These are phyloP conservation scores for Zenarchopterus dispar DNA, from an alignment of 2,797 vertebrate species.

Conservation along the genomic window DNA sequence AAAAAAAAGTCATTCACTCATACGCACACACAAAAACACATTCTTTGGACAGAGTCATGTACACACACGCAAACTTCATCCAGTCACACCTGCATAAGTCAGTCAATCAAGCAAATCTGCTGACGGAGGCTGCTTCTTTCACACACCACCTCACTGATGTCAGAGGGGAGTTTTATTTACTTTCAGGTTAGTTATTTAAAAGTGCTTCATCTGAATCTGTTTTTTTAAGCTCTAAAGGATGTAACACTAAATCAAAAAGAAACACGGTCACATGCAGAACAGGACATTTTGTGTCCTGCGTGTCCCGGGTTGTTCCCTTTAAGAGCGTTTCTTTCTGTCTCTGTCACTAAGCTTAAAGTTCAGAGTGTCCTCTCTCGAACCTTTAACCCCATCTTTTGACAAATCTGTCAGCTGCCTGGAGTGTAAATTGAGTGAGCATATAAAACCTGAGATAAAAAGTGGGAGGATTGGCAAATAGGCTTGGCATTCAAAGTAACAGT, in stretches of 20 bases:
- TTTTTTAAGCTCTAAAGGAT: slow-evolving; percentile 10
- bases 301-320: slow-evolving; percentile 33
- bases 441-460: slow-evolving; percentile 2
- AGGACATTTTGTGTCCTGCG: slow-evolving; percentile 16
- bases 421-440: slow-evolving; percentile 2
- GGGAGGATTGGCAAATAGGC: slow-evolving; percentile 10
- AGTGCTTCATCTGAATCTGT: slow-evolving; percentile 18
- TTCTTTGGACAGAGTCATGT: slow-evolving; percentile 56
- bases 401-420: slow-evolving; percentile 12
- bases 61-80: slow-evolving; percentile 60
- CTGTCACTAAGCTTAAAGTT: slow-evolving; percentile 40
- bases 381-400: slow-evolving; percentile 29
- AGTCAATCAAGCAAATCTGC: slow-evolving; percentile 69
- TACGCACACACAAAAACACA: slow-evolving; percentile 34
- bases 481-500: too few relatives aligned
- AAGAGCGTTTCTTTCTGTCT: slow-evolving; percentile 9
- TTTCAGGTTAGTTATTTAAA: slow-evolving; percentile 28
- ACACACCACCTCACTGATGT: slow-evolving; percentile 27
- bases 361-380: slow-evolving; percentile 36
- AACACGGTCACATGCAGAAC: slow-evolving; percentile 9
- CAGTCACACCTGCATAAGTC: slow-evolving; percentile 68
- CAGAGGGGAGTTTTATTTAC: slow-evolving; percentile 36
- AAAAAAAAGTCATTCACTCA: slow-evolving; percentile 8
- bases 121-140: slow-evolving; percentile 52
- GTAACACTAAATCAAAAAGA: slow-evolving; percentile 11